Evolutionary conservation across 2,888 invertebrate species (phyloP).

Genomic region (Luperina nickerlii): DNA sequence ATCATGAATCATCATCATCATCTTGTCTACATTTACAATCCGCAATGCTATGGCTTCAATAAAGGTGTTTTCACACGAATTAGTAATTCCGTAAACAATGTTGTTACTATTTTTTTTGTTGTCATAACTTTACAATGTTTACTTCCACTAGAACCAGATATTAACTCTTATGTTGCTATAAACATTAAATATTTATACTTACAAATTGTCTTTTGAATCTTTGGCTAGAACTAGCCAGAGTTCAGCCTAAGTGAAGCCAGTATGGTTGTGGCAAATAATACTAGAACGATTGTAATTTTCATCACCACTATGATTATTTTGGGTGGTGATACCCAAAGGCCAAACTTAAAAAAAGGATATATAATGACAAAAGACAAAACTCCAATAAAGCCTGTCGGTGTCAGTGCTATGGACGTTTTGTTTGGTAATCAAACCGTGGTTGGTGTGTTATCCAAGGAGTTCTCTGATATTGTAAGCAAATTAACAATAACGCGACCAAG

Average conservation of each 20-base stretch:
- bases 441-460: conserved; percentile 4
- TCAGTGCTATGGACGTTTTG: neutral
- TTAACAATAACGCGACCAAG: neutral
- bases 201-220: neutral
- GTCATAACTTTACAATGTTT: conserved; percentile 23
- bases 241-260: neutral
- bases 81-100: neutral
- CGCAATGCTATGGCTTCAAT: neutral
- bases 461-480: neutral
- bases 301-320: conserved; percentile 2
- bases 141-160: conserved; percentile 13
- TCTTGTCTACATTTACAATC: neutral
- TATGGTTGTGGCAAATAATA: conserved; percentile 17
- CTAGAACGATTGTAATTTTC: neutral
- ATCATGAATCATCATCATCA: too few relatives aligned
- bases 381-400: neutral
- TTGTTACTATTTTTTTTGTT: conserved; percentile 4
- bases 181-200: conserved; percentile 29
- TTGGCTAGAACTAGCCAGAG: neutral
- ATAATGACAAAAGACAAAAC: neutral
- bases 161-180: neutral
- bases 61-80: neutral
- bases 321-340: neutral
- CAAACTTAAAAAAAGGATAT: neutral
- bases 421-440: conserved; percentile 26